Base-by-base conservation (phyloP, 2,888 invertebrate species). In the Gerris lacustris region DNA sequence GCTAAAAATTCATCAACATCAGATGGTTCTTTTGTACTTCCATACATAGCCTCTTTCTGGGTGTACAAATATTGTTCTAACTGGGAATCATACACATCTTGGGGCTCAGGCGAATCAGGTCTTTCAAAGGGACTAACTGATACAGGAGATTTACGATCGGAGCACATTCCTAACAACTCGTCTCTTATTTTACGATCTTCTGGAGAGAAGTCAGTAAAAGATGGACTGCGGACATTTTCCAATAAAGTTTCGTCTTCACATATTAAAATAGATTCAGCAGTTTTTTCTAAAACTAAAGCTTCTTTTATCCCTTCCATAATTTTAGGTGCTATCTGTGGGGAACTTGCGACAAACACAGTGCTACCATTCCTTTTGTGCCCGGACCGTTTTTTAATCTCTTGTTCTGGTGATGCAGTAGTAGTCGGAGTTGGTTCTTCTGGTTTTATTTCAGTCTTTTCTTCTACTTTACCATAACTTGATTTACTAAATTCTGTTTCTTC, bases 341-440 rank as follows among this genome's bases (percentile, higher is more conserved):
- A 55, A 55, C 11, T 55, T 11, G 55, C 1, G 15, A 55, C 15
- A 55, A 55, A 55, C 5, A 55, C 55, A 11, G 55, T 55, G 74
- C 86, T 86, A 73, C 86, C 86, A 71, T 80, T 82, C 18, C 86
- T 81, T 72, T 85, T 82, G 73, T 86, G 86, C 5, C 85, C 84
- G 64, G 73, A 70, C 15, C 73, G 67, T 68, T 73, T 74, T 72
- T 74, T 83, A 81, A 73, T 79, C 80, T 75, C 76, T 73, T 71
- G 75, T 75, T 75, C 75, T 77, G 80, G 71, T 70, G 81, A 79
- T 11, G 7, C 18, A 17, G 1, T 17, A 64, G 18, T 83, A 68
- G 75, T 76, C 44, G 76, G 76, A 62, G 74, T 72, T 44, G 73
- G 70, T 63, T 70, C 72, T 66, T 73, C 73, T 55, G 55, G 9